Evolutionary conservation across 2,888 invertebrate genomes (phyloP).

Genomic region (Agriopis aurantiaria): DNA sequence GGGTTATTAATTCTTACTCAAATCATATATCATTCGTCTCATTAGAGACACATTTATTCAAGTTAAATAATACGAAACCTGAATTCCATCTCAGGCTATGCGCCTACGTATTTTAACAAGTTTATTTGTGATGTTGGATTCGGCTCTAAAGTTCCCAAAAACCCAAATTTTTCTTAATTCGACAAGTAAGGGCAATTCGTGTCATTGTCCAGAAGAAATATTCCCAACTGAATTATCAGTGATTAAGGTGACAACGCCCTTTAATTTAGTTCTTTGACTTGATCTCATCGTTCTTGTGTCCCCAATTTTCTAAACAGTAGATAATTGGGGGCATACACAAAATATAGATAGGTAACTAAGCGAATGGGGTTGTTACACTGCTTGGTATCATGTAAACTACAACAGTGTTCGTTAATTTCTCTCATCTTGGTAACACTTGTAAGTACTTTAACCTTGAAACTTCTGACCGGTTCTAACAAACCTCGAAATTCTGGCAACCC

Average conservation of each 20-base stretch:
- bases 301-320: too few relatives aligned
- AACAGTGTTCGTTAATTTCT: not conserved
- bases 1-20: too few relatives aligned
- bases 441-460: not conserved
- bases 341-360: too few relatives aligned
- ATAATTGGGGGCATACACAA: too few relatives aligned
- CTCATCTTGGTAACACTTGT: not conserved
- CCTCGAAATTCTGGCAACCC: constrained; percentile 39
- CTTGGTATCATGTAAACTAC: too few relatives aligned
- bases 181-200: not conserved
- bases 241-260: not conserved
- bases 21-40: too few relatives aligned
- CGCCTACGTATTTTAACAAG: not conserved
- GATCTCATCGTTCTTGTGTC: not conserved
- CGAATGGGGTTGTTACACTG: too few relatives aligned
- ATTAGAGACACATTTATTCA: too few relatives aligned
- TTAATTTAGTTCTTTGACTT: not conserved
- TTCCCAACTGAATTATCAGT: constrained; percentile 2
- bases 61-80: too few relatives aligned
- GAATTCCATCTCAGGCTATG: not conserved
- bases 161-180: not conserved
- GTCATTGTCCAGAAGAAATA: not conserved
- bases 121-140: not conserved
- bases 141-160: not conserved
- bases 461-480: constrained; percentile 2